Conservation (phyloP, 1,140 invertebrate species). For the Asobara japonica region DNA sequence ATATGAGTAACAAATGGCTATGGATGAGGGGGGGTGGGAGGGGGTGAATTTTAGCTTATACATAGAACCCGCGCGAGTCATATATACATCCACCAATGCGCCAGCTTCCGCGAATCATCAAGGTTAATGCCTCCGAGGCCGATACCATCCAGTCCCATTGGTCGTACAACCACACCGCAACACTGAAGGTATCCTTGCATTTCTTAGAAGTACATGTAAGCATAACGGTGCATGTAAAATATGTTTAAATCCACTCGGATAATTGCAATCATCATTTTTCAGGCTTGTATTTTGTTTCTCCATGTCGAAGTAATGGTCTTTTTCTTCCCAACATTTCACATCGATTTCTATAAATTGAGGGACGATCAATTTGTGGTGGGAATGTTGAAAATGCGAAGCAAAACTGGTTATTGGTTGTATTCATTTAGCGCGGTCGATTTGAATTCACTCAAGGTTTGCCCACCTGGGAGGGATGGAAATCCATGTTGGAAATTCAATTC, state of each 20-base stretch:
- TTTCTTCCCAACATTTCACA: neutral
- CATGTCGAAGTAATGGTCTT: neutral
- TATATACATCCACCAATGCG: neutral
- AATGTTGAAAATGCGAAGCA: too few species aligned
- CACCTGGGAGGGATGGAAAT: too few species aligned
- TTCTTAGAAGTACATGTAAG: slow-evolving; percentile 12
- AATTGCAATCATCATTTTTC: neutral
- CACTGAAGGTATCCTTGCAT: slow-evolving; percentile 13
- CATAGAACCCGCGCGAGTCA: neutral
- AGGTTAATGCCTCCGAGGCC: slow-evolving; percentile 53
- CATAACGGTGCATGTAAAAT: slow-evolving; percentile 14
- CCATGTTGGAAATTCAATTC: too few species aligned
- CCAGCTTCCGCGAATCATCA: slow-evolving; percentile 40
- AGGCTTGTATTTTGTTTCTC: neutral
- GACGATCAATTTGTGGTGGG: too few species aligned
- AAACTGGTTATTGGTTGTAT: too few species aligned
- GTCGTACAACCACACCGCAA: slow-evolving; percentile 43
- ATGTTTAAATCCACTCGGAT: neutral
- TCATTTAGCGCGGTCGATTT: too few species aligned
- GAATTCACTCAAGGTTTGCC: too few species aligned
- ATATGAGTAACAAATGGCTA: neutral
- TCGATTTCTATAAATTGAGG: too few species aligned
- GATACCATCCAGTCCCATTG: slow-evolving; percentile 47
- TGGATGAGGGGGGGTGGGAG: neutral
- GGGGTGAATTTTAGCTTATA: neutral